A percentile compares a stretch with the other conserved stretches of the same genome.
Conservation (phyloP, 2,113 vertebrate genomes). For the Hippocampus guttulatus region DNA sequence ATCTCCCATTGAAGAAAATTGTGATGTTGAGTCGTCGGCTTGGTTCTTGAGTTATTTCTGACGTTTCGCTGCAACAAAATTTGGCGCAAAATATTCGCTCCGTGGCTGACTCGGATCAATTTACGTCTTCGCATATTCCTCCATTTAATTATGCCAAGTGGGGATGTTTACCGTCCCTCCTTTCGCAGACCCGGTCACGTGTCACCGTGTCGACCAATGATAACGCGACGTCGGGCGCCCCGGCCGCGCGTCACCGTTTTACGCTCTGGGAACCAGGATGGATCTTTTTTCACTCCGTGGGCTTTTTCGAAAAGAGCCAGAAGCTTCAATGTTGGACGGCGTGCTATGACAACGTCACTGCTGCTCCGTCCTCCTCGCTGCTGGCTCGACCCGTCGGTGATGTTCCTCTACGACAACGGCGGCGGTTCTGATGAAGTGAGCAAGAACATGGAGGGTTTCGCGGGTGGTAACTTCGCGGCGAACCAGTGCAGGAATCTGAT, state of each 20-base stretch:
- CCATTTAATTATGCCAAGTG: conserved; percentile 78
- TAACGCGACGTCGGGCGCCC: conserved; percentile 69
- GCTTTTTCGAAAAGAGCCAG: conserved; percentile 94
- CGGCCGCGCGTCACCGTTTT: conserved; percentile 82
- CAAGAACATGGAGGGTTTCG: conserved; percentile 95
- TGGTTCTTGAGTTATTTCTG: neutral
- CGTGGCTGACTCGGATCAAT: neutral
- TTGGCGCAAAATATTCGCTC: neutral
- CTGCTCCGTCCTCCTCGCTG: conserved; percentile 98
- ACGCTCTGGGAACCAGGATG: conserved; percentile 79
- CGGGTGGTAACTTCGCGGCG: conserved; percentile 86
- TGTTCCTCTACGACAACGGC: conserved; percentile 99
- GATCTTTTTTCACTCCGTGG: conserved; percentile 87
- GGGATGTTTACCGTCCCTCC: conserved; percentile 84
- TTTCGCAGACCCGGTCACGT: conserved; percentile 83
- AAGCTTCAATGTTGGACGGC: conserved; percentile 88
- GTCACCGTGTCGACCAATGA: conserved; percentile 78
- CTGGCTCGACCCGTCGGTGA: conserved; percentile 97
- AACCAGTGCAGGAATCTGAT: conserved; percentile 96
- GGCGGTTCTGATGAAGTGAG: conserved; percentile 84
- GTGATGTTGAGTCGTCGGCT: neutral
- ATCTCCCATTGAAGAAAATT: neutral
- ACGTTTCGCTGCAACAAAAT: neutral
- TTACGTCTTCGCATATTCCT: conserved; percentile 49
- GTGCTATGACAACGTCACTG: conserved; percentile 99